These are phyloP conservation scores for Leucoma salicis DNA, from an alignment of 2,888 invertebrate genomes.

Conservation along the genomic window DNA sequence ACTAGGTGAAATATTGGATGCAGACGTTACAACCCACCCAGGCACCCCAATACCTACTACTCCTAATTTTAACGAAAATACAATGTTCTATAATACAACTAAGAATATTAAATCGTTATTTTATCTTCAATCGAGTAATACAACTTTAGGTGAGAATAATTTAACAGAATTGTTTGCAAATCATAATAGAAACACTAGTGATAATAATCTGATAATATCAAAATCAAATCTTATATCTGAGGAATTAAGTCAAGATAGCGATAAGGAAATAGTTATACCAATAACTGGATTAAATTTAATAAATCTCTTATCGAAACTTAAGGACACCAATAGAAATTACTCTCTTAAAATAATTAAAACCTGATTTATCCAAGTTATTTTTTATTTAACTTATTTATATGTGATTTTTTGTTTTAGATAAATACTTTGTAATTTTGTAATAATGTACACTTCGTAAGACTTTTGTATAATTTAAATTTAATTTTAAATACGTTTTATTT, in stretches of 20 bases:
- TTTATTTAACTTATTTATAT: slow-evolving; percentile 12
- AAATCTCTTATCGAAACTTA: slow-evolving; percentile 28
- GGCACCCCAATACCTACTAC: neutral
- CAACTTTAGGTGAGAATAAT: neutral
- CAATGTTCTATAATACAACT: neutral
- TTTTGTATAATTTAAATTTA: slow-evolving; percentile 12
- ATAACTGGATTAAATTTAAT: slow-evolving; percentile 32
- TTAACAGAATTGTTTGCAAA: neutral
- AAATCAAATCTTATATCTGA: neutral
- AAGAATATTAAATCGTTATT: neutral
- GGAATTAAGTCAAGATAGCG: neutral
- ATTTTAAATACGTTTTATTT: slow-evolving; percentile 2
- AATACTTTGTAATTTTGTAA: slow-evolving; percentile 12
- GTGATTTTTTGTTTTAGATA: slow-evolving; percentile 21
- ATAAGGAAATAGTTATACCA: slow-evolving; percentile 21
- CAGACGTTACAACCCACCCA: neutral
- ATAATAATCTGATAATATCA: neutral
- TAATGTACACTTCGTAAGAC: neutral
- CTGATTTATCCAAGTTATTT: slow-evolving; percentile 13
- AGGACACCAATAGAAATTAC: slow-evolving; percentile 39
- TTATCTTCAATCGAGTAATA: neutral
- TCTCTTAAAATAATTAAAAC: slow-evolving; percentile 33
- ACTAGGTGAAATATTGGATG: neutral
- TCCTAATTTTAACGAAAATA: neutral
- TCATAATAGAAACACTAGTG: neutral